These are phyloP conservation scores for Euclidia mi DNA, from an alignment of 2,888 invertebrate species.

Conservation along the genomic window DNA sequence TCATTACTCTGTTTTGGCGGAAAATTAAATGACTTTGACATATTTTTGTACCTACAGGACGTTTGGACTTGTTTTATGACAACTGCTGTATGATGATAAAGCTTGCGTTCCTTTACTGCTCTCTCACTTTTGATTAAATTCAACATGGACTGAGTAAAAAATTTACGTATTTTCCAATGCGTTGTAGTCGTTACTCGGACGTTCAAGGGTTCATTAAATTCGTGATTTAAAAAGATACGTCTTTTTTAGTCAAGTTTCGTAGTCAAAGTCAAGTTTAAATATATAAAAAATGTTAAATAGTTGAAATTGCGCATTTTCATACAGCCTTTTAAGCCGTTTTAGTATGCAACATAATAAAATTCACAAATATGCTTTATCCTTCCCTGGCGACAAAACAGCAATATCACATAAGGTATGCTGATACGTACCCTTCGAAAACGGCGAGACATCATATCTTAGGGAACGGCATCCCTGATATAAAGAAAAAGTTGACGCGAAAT, in stretches of 20 bases:
- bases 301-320: too few relatives aligned
- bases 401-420: conserved; percentile 6
- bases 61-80: conserved; percentile 58
- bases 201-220: conserved; percentile 11
- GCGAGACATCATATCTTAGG: conserved; percentile 13
- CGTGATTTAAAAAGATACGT: too few relatives aligned
- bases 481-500: conserved; percentile 43
- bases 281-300: too few relatives aligned
- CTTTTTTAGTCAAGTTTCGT: too few relatives aligned
- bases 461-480: conserved; percentile 19
- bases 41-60: conserved; percentile 60
- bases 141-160: conserved; percentile 19
- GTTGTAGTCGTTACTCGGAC: background rate
- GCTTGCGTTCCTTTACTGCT: conserved; percentile 16
- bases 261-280: too few relatives aligned
- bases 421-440: conserved; percentile 1
- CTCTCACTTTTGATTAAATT: conserved; percentile 54
- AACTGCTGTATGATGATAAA: conserved; percentile 57
- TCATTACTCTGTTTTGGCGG: conserved; percentile 77
- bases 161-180: conserved; percentile 13
- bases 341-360: too few relatives aligned
- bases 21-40: conserved; percentile 74
- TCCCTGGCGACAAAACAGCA: background rate
- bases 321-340: too few relatives aligned
- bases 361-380: too few relatives aligned